Base-by-base conservation (phyloP, 2,888 invertebrate species). In the Xylota sylvarum region DNA sequence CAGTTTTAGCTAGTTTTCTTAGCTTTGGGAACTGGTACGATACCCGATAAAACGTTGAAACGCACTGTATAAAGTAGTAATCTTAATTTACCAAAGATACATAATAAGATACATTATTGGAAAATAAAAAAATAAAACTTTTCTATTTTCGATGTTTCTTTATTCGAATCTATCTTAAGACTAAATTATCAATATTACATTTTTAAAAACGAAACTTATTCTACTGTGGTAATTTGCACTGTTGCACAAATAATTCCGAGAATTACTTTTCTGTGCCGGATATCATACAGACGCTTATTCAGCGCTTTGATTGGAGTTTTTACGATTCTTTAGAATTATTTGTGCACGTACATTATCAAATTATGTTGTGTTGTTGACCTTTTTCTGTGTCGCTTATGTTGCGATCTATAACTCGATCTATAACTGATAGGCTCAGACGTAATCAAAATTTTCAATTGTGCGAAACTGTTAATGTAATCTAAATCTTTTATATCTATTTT, bases 381-480 rank as follows among this genome's bases (percentile, higher is more conserved):
- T 37, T 37, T 37, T 37, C 37, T 37, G 7, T 5, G 32, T 32
- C 32, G 32, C 7, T 32, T 7, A 7, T 32, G 32, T 32, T 32
- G 32, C 32, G 32, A 32, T 32, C 32, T 32, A 32, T 32, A 32
- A 32, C 32, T 32, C 23, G 23, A 23, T 23, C 23, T 23, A 23
- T 23, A 23, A 23, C 23, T 23, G 3, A 1, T 23, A 23, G 23
- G 2, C 23, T 3, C 23, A 23, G 32, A 32, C 9, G 9, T 35
- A 7, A 35, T 35, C 2, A 35, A 2, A 3, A 60, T 62, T 40
- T 79, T 64, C 2, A 64, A 14, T n/a, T 35, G 62, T 58, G 72
- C 64, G 6, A 79, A 76, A 43, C 52, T 55, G 64, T 74, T 10
- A n/a, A 19, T 30, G 5, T 74, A 64, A 10, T 74, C 55, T 10